Conservation (phyloP, 2,113 vertebrate genomes). For the Dicrurus megarhynchus region DNA sequence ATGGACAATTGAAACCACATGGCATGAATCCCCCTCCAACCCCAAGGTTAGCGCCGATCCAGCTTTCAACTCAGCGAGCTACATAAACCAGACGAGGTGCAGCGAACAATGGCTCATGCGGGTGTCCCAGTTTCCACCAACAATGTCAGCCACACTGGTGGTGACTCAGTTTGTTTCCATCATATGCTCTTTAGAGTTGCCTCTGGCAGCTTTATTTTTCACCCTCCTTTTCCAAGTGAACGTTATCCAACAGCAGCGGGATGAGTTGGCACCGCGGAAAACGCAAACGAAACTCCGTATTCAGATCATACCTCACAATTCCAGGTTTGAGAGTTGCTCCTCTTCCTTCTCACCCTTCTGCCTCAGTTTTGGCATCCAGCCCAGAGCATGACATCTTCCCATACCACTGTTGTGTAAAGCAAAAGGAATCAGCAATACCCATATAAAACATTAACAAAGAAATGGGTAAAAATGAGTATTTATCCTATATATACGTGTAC, state of each 20-base stretch:
- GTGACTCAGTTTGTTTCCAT: constrained; percentile 58
- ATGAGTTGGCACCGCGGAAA: background rate
- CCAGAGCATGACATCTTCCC: background rate
- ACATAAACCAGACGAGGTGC: constrained; percentile 62
- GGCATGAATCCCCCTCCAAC: background rate
- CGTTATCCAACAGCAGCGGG: background rate
- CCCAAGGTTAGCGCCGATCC: constrained; percentile 31
- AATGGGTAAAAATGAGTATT: background rate
- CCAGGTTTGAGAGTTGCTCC: background rate
- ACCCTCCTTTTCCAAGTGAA: background rate
- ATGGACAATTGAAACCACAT: constrained; percentile 50
- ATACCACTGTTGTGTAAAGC: background rate
- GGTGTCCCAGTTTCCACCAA: constrained; percentile 58
- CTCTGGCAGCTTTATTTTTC: constrained; percentile 43
- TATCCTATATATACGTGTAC: background rate
- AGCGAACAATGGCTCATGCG: constrained; percentile 24
- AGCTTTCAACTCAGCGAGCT: constrained; percentile 48
- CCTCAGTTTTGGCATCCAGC: background rate
- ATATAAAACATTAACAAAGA: background rate
- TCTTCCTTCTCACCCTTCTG: background rate
- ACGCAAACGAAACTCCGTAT: accelerated
- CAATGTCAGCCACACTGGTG: constrained; percentile 26
- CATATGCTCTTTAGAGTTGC: background rate
- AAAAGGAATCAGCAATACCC: background rate
- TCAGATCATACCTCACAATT: background rate